These are phyloP conservation scores for Ochropleura plecta DNA, from an alignment of 2,888 invertebrate genomes.

Conservation along the genomic window DNA sequence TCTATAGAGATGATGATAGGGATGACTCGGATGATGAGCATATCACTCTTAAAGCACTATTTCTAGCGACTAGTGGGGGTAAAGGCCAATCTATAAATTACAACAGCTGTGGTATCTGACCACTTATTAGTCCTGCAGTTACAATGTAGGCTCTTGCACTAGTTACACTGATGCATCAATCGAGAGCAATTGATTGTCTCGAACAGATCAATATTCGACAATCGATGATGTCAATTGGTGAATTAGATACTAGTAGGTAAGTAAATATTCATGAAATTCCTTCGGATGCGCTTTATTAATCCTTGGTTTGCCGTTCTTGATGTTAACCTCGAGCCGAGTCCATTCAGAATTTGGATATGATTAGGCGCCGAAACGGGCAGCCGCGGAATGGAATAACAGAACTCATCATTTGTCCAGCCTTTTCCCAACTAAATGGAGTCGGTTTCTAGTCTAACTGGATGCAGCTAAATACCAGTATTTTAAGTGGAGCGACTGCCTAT, in stretches of 20 bases:
- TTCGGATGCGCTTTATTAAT: not conserved
- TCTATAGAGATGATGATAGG: no score
- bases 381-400: no score
- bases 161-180: not conserved
- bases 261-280: not conserved
- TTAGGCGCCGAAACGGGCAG: no score
- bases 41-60: no score
- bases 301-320: not conserved
- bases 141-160: not conserved
- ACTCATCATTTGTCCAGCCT: no score
- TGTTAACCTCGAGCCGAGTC: no score
- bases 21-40: no score
- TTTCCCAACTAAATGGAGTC: no score
- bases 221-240: not conserved
- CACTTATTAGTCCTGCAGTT: not conserved
- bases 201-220: not conserved
- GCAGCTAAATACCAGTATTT: no score
- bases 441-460: no score
- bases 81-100: not conserved
- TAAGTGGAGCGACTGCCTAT: no score
- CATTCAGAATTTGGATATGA: no score
- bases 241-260: not conserved
- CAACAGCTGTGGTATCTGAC: not conserved
- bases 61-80: not conserved
- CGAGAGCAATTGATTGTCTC: not conserved